These are phyloP conservation scores for Euzophera pinguis DNA, from an alignment of 2,888 invertebrate species.

Conservation along the genomic window DNA sequence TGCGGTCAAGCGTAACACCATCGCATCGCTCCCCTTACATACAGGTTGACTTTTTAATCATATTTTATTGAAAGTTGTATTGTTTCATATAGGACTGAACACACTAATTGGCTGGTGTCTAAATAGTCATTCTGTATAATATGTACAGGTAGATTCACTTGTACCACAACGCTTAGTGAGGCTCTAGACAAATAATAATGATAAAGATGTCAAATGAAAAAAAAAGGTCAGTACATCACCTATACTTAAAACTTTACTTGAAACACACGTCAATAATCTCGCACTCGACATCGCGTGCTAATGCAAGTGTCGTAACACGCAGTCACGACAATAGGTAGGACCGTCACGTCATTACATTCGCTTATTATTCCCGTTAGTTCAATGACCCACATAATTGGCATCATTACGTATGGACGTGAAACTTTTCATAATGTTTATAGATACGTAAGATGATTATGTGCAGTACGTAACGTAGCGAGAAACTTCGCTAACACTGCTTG, in stretches of 20 bases:
- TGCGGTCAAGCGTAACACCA: neutral
- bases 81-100: too few relatives aligned
- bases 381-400: conserved; percentile 56
- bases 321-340: conserved; percentile 34
- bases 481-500: conserved; percentile 40
- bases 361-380: conserved; percentile 63
- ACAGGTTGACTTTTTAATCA: neutral
- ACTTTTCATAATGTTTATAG: conserved; percentile 40
- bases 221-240: too few relatives aligned
- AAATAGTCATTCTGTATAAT: too few relatives aligned
- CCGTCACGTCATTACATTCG: conserved; percentile 37
- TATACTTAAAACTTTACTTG: neutral
- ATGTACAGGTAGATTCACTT: too few relatives aligned
- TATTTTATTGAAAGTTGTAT: too few relatives aligned
- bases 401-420: conserved; percentile 47
- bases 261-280: conserved; percentile 26
- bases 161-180: too few relatives aligned
- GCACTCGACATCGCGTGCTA: conserved; percentile 20
- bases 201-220: conserved; percentile 25
- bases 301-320: conserved; percentile 29
- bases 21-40: neutral
- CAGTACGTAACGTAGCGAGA: conserved; percentile 43
- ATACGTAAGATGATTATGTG: conserved; percentile 42
- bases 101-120: too few relatives aligned
- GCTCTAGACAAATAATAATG: neutral